phyloP scores from a whole-genome alignment of 2,113 vertebrate species.

The Fukomys damarensis region DNA sequence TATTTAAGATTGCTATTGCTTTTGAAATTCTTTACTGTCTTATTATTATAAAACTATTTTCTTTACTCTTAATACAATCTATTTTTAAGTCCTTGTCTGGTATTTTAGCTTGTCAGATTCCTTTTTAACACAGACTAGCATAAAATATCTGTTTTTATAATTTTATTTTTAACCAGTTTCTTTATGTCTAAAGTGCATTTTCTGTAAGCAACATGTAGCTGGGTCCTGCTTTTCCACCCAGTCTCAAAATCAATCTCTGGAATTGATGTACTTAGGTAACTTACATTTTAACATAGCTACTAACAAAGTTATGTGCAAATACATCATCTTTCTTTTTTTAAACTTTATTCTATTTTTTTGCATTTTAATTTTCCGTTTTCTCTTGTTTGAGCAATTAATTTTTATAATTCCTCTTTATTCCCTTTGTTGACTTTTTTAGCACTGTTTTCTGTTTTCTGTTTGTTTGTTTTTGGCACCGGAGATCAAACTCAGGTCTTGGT shows the following conservation, averaged over 20 bases:
- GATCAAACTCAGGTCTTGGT: too few relatives aligned
- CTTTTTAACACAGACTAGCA: background rate
- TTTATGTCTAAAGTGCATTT: background rate
- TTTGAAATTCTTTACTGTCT: background rate
- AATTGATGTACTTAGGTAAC: background rate
- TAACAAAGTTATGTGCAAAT: background rate
- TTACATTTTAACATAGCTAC: background rate
- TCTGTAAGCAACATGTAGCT: background rate
- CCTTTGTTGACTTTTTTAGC: background rate
- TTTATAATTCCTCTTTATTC: background rate
- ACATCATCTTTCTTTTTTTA: background rate
- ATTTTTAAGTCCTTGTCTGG: background rate
- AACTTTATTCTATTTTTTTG: background rate
- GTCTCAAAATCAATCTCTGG: background rate
- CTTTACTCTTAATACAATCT: background rate
- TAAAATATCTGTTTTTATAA: background rate
- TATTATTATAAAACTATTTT: background rate
- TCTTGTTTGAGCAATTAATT: background rate
- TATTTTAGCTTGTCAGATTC: background rate
- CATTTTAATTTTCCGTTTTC: background rate
- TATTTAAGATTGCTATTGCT: background rate
- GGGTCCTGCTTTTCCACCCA: background rate
- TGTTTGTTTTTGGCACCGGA: too few relatives aligned
- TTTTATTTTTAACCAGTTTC: background rate
- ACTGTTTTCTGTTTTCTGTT: background rate